These are phyloP conservation scores for Notodonta ziczac DNA, from an alignment of 2,888 invertebrate species.

Conservation along the genomic window DNA sequence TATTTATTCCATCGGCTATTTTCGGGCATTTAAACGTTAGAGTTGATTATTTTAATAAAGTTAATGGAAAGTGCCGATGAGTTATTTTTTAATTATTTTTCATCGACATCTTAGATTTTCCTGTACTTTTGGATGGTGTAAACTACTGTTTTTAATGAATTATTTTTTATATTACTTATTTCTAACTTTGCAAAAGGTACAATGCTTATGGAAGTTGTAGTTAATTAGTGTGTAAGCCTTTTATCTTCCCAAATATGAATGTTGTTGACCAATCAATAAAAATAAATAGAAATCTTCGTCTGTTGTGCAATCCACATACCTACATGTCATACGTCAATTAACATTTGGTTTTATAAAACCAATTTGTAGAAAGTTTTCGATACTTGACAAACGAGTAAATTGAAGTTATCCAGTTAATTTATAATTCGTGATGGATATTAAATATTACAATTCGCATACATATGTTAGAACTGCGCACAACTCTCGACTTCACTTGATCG, in stretches of 20 bases:
- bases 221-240: background rate
- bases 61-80: slow-evolving; percentile 39
- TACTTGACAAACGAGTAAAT: slow-evolving; percentile 53
- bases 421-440: slow-evolving; percentile 31
- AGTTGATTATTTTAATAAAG: slow-evolving; percentile 19
- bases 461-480: background rate
- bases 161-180: no score
- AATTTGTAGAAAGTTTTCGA: slow-evolving; percentile 58
- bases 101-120: background rate
- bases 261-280: background rate
- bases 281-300: slow-evolving; percentile 53
- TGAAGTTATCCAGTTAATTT: slow-evolving; percentile 42
- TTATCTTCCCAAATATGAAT: background rate
- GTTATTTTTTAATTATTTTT: background rate
- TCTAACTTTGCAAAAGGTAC: no score
- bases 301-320: slow-evolving; percentile 54
- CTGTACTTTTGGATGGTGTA: no score
- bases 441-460: slow-evolving; percentile 9
- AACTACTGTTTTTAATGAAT: no score
- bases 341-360: slow-evolving; percentile 40
- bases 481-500: background rate
- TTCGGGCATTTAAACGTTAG: slow-evolving; percentile 28
- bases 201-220: no score
- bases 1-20: slow-evolving; percentile 50
- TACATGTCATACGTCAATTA: slow-evolving; percentile 55